Base-by-base conservation (phyloP, 1,140 invertebrate species). In the Oryzaephilus surinamensis region DNA sequence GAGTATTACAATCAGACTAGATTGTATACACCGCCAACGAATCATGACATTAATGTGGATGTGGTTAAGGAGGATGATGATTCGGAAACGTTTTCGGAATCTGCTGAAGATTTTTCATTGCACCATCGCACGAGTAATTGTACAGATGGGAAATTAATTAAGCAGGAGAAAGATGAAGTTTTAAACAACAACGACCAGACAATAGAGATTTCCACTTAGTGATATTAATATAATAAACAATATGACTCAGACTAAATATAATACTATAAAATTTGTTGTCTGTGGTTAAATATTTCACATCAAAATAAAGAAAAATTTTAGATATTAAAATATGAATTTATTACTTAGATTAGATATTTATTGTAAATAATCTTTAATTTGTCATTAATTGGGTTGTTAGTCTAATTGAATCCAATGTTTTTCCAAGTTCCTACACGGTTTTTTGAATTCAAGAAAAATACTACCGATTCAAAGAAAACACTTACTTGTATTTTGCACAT, bases 21-120 rank as follows among this genome's bases (percentile, higher is more conserved):
- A 23, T 32, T 69, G 12, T 66, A 66, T 7, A 55, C 54, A 4
- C 55, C 64, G 0, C 41, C 67, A 2, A 57, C 58, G 36, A 51
- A 55, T n/a, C 52, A 62, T 14, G 57, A 58, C 38, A 54, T 54
- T 3, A 66, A 64, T 21, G 60, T 54, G 19, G 60, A 63, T 17
- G 58, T 58, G 14, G 60, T 55, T 6, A 52, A 55, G 11, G 66
- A 70, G 3, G 69, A 67, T 31, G 67, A 70, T 18, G 68, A 71
- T 15, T 64, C 64, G 11, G 69, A 68, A 42, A 45, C 41, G 10
- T 62, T 61, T 24, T 66, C 64, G 29, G 63, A 67, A 10, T 39
- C 45, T 1, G 32, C 35, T 10, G 52, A 54, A 21, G 57, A 56
- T 16, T 52, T 46, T 32, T 43, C 48, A n/a, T 19, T 41, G 21